Base-by-base conservation (phyloP, 2,888 invertebrate species). In the Ceramica pisi region DNA sequence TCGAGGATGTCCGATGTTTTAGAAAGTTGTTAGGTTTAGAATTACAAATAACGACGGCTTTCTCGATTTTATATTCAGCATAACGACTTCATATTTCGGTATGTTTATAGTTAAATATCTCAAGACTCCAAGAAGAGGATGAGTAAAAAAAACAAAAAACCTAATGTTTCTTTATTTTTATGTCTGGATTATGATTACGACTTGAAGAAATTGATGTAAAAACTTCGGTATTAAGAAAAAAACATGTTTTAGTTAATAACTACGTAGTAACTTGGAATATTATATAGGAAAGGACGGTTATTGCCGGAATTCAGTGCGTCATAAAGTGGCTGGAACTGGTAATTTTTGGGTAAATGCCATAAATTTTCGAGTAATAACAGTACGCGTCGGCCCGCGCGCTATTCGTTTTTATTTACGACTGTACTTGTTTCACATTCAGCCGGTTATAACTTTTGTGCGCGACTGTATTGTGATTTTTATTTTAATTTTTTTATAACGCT, bases 321-420 rank as follows among this genome's bases (percentile, higher is more conserved):
- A 90, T 92, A 92, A 93, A 92, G 91, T 87, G 89, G 85, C 88
- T 89, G 88, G 86, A 92, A 91, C 91, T 90, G 91, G 92, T 92
- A 93, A 93, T 93, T 94, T 94, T 94, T 93, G 90, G 91, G 92
- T 89, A 92, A 92, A 93, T 90, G 91, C 91, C 89, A 93, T 94
- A 94, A 94, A 94, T 94, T 93, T 89, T 87, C 87, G 89, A 90
- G 90, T 92, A 94, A 94, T 93, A 94, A 93, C 93, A 92, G 92
- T 92, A 90, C 88, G 91, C 91, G 92, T 93, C 92, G 92, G 91
- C 88, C 90, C 88, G 90, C 90, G 92, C 91, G 94, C 94, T 94
- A 93, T 94, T 94, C 92, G 88, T 89, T 93, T 94, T 94, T 95
- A 94, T 95, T 95, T 95, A 95, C 92, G 94, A 94, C 93, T 92